phyloP scores from a whole-genome alignment of 2,797 vertebrate genomes.

The Eulemur coronatus region DNA sequence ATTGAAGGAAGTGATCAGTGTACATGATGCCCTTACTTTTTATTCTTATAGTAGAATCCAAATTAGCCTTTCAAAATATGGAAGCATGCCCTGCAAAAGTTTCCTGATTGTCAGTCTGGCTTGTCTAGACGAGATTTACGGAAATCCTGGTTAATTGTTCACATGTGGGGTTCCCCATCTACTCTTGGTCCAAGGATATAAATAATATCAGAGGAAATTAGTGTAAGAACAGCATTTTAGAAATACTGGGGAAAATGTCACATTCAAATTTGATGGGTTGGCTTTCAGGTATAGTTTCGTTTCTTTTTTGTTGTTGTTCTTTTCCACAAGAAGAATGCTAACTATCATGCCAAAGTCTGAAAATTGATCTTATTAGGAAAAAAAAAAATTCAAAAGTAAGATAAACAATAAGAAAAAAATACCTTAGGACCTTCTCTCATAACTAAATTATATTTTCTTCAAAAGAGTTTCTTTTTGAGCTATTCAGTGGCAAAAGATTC shows the following conservation, averaged over 20 bases:
- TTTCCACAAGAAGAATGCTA: neutral
- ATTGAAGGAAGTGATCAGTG: neutral
- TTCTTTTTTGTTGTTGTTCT: neutral
- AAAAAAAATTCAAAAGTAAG: neutral
- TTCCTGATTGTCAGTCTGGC: neutral
- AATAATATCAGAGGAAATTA: neutral
- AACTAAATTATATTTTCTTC: neutral
- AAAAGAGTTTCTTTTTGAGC: neutral
- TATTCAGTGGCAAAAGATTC: neutral
- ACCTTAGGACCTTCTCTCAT: neutral
- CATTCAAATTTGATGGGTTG: neutral
- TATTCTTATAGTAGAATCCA: neutral
- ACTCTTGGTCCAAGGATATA: neutral
- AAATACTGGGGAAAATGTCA: neutral
- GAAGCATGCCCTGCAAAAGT: neutral
- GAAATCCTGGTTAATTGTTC: neutral
- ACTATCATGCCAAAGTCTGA: neutral
- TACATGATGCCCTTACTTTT: neutral
- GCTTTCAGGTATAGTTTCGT: neutral
- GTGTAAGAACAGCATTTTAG: neutral
- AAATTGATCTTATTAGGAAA: neutral
- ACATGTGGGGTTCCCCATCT: rapidly evolving
- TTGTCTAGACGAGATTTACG: neutral
- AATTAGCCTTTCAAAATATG: neutral
- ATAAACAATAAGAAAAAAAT: neutral